Evolutionary conservation across 2,797 vertebrate species (phyloP), one percentile per base, ranked within the genome.

Genomic region (Choloepus didactylus): DNA sequence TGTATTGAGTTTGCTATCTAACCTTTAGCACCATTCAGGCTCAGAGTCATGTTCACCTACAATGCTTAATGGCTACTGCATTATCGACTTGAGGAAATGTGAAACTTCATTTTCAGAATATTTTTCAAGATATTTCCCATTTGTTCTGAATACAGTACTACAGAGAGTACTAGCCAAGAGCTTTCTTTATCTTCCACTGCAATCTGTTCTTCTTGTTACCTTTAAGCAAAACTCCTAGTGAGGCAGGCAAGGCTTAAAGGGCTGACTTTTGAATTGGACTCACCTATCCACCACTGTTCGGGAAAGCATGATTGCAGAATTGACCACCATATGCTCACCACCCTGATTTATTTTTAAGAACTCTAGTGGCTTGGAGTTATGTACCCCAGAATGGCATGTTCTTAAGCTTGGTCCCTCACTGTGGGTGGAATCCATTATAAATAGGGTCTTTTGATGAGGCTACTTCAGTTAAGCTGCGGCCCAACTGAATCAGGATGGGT

Each of bases 1-100:
- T 1, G 6, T 60, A 62, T 66, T 94, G 82, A 38, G 54, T 97
- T 81, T 93, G 60, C 89, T 97, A 81, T 94, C 77, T 84, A 80
- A 95, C 60, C 41, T 87, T 89, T 38, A 62, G 23, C 38, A 64
- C 67, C 46, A 49, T 89, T 96, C 92, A 89, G 60, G 51, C 9
- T 27, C 29, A 79, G 51, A 97, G 31, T 10, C 38, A n/a, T 59
- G 64, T 79, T 93, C 29, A 79, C 44, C 81, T 31, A 25, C 41
- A 88, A 25, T 91, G 31, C 4, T 89, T 93, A 84, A 92, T 75
- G 96, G 38, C 44, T 81, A 51, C 49, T 87, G 66, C 77, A 59
- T 35, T 85, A 92, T 95, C 93, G 95, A 56, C 60, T 82, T 54
- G 51, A 54, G 41, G 91, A 90, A 85, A 64, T 80, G 29, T 73